A percentile compares a stretch with the other conserved stretches of the same genome.
phyloP scores from a whole-genome alignment of 2,888 invertebrate genomes.

The Thera obeliscata region DNA sequence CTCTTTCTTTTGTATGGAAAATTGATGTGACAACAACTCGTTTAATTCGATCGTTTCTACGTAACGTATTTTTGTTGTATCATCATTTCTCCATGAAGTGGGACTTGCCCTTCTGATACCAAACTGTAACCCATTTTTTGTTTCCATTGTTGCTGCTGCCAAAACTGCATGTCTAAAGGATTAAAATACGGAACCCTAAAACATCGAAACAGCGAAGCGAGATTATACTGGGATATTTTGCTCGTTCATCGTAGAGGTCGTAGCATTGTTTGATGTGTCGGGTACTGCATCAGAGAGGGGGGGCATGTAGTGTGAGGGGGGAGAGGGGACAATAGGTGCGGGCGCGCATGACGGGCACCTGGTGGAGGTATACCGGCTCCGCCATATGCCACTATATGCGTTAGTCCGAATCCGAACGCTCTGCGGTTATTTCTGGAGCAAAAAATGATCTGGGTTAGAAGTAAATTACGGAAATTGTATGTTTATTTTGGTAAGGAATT shows the following conservation, averaged over 20 bases:
- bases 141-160: neutral
- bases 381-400: constrained; percentile 72
- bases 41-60: too few relatives aligned
- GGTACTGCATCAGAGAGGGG: constrained; percentile 54
- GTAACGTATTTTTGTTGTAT: too few relatives aligned
- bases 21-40: too few relatives aligned
- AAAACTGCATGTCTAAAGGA: neutral
- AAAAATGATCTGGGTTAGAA: constrained; percentile 22
- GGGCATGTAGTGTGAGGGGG: constrained; percentile 41
- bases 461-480: neutral
- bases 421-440: constrained; percentile 17
- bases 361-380: constrained; percentile 77
- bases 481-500: neutral
- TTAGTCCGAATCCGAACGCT: constrained; percentile 15
- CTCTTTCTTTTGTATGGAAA: too few relatives aligned
- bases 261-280: constrained; percentile 66
- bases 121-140: neutral
- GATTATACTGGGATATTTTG: constrained; percentile 15
- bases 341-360: constrained; percentile 83
- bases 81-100: too few relatives aligned
- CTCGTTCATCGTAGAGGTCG: constrained; percentile 53
- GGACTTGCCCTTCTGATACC: too few relatives aligned
- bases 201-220: constrained; percentile 3
- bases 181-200: constrained; percentile 25
- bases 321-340: constrained; percentile 75